phyloP scores from a whole-genome alignment of 64 coral and sea anemone genomes.

The Exaiptasia diaphana region DNA sequence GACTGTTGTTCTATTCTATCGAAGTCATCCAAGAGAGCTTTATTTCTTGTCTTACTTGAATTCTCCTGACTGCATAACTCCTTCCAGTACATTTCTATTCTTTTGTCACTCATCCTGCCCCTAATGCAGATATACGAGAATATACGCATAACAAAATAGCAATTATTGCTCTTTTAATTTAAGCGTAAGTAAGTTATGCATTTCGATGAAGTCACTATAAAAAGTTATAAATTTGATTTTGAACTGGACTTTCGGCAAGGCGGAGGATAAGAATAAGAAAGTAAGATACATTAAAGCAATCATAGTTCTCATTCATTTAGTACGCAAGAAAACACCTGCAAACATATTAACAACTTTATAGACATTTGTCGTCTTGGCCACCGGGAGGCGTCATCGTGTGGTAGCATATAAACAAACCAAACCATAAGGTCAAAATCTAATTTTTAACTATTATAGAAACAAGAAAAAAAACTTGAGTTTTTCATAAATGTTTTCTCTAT shows the following conservation, averaged over 20 bases:
- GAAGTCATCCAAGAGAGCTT: conserved; percentile 63
- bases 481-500: neutral
- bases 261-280: neutral
- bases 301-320: neutral
- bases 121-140: neutral
- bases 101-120: neutral
- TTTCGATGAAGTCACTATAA: neutral
- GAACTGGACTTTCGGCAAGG: neutral
- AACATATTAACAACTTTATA: too few species aligned
- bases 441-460: neutral
- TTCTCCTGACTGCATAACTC: conserved; percentile 78
- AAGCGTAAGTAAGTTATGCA: neutral
- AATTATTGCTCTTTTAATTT: neutral
- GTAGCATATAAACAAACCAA: too few species aligned
- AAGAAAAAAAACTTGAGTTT: neutral
- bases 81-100: conserved; percentile 21
- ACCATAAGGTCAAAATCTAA: neutral
- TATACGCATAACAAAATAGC: neutral
- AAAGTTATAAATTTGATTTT: neutral
- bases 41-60: conserved; percentile 73
- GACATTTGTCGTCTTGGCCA: neutral
- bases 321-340: too few species aligned
- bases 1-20: conserved; percentile 75
- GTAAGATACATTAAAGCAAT: neutral
- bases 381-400: too few species aligned